phyloP scores from a whole-genome alignment of 2,113 vertebrate species.

The Austrofundulus limnaeus region DNA sequence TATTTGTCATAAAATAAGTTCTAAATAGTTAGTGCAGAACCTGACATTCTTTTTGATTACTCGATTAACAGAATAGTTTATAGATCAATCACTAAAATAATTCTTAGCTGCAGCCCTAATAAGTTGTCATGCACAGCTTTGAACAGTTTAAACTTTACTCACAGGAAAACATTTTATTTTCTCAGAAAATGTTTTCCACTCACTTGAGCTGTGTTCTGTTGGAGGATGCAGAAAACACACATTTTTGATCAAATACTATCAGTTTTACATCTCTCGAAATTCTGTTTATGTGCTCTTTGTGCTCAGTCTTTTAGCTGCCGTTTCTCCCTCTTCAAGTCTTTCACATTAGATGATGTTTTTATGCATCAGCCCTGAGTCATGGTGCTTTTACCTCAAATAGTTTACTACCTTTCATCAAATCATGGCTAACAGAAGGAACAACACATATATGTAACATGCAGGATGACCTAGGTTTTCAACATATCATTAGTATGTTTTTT shows the following conservation, averaged over 20 bases:
- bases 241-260: neutral
- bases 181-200: neutral
- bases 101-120: too few species aligned
- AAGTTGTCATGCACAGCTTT: too few species aligned
- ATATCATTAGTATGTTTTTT: too few species aligned
- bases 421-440: constrained; percentile 15
- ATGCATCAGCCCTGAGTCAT: constrained; percentile 38
- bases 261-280: constrained; percentile 24
- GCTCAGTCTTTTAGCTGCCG: constrained; percentile 35
- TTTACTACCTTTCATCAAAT: constrained; percentile 47
- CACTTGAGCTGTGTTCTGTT: neutral
- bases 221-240: neutral
- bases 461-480: neutral
- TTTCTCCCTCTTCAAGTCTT: constrained; percentile 29
- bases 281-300: constrained; percentile 43
- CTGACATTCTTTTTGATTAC: too few species aligned
- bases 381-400: constrained; percentile 45
- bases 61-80: too few species aligned
- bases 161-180: neutral
- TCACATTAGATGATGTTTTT: constrained; percentile 49
- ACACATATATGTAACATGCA: constrained; percentile 1
- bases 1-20: too few species aligned
- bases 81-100: too few species aligned
- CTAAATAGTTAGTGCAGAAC: too few species aligned
- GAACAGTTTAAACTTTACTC: neutral